Percentiles rank a stretch among this genome's conserved stretches.
These are phyloP conservation scores for Spicauda simplicius DNA, from an alignment of 2,888 invertebrate genomes.

Conservation along the genomic window DNA sequence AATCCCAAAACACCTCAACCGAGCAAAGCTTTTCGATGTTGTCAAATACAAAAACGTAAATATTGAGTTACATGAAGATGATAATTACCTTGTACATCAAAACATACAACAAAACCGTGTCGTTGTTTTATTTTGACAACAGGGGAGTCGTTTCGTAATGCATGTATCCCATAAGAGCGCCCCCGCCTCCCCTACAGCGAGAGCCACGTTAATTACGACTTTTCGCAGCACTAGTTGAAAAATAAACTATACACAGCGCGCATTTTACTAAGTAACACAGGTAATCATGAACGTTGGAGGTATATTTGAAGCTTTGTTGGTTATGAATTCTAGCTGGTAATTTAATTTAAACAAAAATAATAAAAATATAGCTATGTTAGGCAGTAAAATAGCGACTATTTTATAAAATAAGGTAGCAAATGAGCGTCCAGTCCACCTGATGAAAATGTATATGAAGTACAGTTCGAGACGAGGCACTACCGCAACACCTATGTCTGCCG, in stretches of 20 bases:
- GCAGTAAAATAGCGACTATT: too few species aligned
- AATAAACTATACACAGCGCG: constrained; percentile 54
- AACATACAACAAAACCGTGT: background rate
- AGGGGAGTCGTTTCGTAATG: constrained; percentile 53
- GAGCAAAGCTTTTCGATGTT: too few species aligned
- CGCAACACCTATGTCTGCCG: too few species aligned
- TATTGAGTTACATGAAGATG: too few species aligned
- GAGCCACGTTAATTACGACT: constrained; percentile 69
- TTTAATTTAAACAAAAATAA: too few species aligned
- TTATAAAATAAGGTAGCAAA: too few species aligned
- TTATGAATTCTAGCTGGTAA: background rate
- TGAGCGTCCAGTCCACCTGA: too few species aligned
- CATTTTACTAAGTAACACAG: constrained; percentile 4
- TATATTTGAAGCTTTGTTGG: background rate
- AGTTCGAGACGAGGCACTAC: too few species aligned
- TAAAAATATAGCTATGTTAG: too few species aligned
- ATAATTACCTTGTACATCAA: background rate
- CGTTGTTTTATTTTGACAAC: constrained; percentile 45
- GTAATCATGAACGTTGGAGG: background rate
- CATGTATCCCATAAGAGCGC: constrained; percentile 42
- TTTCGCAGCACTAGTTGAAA: constrained; percentile 61
- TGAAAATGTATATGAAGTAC: too few species aligned
- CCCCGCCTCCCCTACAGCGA: constrained; percentile 42
- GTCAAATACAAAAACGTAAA: too few species aligned
- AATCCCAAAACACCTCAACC: too few species aligned